Conservation (phyloP, 2,888 invertebrate species). For the Hydropsyche betteni region DNA sequence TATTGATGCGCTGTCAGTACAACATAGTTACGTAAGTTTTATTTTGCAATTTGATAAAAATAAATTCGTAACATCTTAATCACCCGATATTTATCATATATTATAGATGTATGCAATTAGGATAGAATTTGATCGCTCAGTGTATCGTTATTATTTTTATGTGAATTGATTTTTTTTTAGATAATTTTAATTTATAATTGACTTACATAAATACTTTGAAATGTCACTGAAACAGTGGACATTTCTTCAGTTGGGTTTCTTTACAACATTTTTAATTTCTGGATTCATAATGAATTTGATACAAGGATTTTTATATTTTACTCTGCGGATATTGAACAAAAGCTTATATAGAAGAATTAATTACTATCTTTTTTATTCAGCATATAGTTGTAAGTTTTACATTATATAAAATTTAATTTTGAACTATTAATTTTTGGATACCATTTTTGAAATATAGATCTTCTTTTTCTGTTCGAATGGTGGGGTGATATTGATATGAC, state of each 20-base stretch:
- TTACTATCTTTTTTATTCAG: conserved; percentile 87
- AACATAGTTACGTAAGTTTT: too few relatives aligned
- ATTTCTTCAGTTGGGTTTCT: conserved; percentile 79
- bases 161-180: too few relatives aligned
- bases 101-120: too few relatives aligned
- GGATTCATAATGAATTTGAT: conserved; percentile 85
- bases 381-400: conserved; percentile 86
- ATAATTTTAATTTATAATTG: too few relatives aligned
- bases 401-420: not conserved
- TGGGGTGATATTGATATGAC: conserved; percentile 82
- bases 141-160: too few relatives aligned
- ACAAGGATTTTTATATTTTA: conserved; percentile 81
- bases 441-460: conserved; percentile 70
- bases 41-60: too few relatives aligned
- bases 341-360: conserved; percentile 84
- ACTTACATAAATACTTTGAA: too few relatives aligned
- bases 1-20: too few relatives aligned
- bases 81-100: too few relatives aligned
- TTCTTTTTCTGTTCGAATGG: conserved; percentile 93
- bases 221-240: conserved; percentile 65
- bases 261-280: conserved; percentile 86
- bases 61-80: too few relatives aligned
- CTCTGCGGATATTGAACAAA: conserved; percentile 82
- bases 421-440: conserved; percentile 35
- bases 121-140: too few relatives aligned